phyloP scores from a whole-genome alignment of 2,888 invertebrate genomes.

The Cartodere bifasciata region DNA sequence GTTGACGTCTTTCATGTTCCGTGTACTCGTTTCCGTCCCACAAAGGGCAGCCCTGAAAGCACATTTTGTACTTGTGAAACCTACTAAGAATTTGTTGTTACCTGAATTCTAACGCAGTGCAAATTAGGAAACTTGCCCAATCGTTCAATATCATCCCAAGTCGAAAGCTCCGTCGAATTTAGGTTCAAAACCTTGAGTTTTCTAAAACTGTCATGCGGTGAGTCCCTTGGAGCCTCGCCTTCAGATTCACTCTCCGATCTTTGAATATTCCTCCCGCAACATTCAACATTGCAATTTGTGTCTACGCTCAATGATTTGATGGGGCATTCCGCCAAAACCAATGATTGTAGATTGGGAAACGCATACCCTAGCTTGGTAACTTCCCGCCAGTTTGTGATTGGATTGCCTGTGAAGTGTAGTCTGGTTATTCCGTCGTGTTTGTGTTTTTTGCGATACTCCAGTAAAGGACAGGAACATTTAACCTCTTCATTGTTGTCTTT shows the following conservation, averaged over 20 bases:
- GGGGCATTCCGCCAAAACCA: slow-evolving; percentile 79
- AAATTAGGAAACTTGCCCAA: slow-evolving; percentile 72
- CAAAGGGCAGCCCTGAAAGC: slow-evolving; percentile 52
- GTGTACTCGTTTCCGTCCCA: slow-evolving; percentile 73
- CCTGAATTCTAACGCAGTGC: slow-evolving; percentile 72
- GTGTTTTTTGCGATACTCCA: slow-evolving; percentile 24
- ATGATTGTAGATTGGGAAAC: slow-evolving; percentile 74
- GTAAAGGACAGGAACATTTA: slow-evolving; percentile 19
- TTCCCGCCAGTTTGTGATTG: slow-evolving; percentile 72
- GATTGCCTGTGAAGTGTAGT: slow-evolving; percentile 81
- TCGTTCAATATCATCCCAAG: slow-evolving; percentile 84
- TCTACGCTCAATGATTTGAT: slow-evolving; percentile 42
- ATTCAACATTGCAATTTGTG: slow-evolving; percentile 16
- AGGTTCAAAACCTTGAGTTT: slow-evolving; percentile 69
- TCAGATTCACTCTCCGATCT: slow-evolving; percentile 47
- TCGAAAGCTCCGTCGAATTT: slow-evolving; percentile 68
- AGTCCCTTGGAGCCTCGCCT: slow-evolving; percentile 36
- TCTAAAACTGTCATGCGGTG: slow-evolving; percentile 50
- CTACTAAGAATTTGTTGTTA: slow-evolving; percentile 29
- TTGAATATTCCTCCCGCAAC: slow-evolving; percentile 23
- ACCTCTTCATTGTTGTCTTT: slow-evolving; percentile 18
- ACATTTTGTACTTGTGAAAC: too few species aligned
- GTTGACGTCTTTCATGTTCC: slow-evolving; percentile 76
- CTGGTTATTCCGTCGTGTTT: slow-evolving; percentile 58
- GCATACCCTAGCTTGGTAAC: slow-evolving; percentile 71